These are phyloP conservation scores for Platysteira castanea DNA, from an alignment of 2,113 vertebrate species.

Conservation along the genomic window DNA sequence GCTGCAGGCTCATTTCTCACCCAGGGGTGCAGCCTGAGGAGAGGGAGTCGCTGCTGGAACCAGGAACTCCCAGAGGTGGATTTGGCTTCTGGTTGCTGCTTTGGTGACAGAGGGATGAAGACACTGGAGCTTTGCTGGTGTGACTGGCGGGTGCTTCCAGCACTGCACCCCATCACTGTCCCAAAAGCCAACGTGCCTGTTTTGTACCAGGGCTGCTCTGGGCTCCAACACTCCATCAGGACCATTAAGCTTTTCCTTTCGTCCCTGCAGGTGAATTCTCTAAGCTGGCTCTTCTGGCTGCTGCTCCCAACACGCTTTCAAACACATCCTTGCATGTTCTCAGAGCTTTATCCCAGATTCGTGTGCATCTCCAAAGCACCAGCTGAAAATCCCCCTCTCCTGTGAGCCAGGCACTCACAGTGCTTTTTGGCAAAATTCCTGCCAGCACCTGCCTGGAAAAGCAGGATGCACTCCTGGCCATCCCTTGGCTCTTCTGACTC, in stretches of 20 bases:
- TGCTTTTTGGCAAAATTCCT: background rate
- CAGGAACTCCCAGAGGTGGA: background rate
- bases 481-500: background rate
- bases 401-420: background rate
- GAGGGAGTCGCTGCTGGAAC: background rate
- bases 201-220: background rate
- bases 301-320: background rate
- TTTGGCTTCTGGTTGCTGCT: background rate
- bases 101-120: background rate
- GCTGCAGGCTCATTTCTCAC: fast-evolving
- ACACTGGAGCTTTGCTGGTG: background rate
- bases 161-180: background rate
- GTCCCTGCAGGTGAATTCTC: fast-evolving
- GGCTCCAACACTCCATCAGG: background rate
- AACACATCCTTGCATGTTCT: fast-evolving
- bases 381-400: background rate
- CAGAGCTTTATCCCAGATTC: background rate
- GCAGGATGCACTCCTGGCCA: background rate
- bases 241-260: background rate
- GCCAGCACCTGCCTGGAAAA: background rate
- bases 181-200: background rate
- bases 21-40: background rate
- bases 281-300: background rate
- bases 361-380: background rate
- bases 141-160: background rate